Conservation (phyloP, 2,797 vertebrate species). For the Antrozous pallidus region DNA sequence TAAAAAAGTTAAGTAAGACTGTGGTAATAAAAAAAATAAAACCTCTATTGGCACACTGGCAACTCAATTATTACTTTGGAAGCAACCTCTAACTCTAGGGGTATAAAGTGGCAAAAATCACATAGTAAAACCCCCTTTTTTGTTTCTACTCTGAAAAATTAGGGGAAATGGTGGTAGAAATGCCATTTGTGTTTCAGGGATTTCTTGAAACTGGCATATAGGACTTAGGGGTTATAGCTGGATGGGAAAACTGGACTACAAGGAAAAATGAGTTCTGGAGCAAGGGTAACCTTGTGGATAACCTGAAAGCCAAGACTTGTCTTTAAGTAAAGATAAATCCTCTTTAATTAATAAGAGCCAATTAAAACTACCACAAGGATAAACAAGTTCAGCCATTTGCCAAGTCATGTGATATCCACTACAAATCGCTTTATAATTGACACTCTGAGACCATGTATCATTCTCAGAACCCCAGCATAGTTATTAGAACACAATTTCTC, state of each 20-base stretch:
- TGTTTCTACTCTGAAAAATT: neutral
- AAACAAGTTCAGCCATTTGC: conserved; percentile 18
- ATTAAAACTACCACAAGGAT: conserved; percentile 7
- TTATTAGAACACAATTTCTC: conserved; percentile 35
- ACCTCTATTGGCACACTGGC: neutral
- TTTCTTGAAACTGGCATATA: neutral
- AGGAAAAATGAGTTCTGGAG: neutral
- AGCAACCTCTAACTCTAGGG: neutral
- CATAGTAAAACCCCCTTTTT: neutral
- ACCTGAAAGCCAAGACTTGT: neutral
- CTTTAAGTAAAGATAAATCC: neutral
- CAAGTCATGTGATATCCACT: neutral
- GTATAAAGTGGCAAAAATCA: neutral
- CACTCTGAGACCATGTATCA: neutral
- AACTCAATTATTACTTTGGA: conserved; percentile 39
- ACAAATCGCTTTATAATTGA: conserved; percentile 2
- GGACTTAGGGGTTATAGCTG: neutral
- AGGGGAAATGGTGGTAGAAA: neutral
- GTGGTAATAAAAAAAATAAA: neutral
- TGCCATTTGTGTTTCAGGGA: neutral
- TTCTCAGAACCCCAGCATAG: conserved; percentile 38
- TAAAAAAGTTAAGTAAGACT: neutral
- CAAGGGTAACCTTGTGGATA: neutral
- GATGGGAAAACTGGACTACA: neutral
- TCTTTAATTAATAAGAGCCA: conserved; percentile 10